Evolutionary conservation across 1,140 invertebrate species (phyloP).

Genomic region (Colletes gigas): DNA sequence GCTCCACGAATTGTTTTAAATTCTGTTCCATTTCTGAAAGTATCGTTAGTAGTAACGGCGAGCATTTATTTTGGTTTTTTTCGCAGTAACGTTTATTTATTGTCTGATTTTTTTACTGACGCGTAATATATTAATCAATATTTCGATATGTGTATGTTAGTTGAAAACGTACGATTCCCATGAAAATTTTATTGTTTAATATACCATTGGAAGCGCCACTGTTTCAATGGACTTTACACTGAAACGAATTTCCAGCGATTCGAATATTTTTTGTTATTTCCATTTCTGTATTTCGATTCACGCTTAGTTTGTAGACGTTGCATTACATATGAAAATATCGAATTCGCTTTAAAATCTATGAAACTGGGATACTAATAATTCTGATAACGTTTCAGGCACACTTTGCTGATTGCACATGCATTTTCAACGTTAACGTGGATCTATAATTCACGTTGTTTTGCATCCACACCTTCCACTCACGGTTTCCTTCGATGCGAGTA

Average conservation of each 20-base stretch:
- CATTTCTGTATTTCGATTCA: not conserved
- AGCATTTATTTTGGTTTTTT: too few species aligned
- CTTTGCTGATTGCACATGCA: too few species aligned
- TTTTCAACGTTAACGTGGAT: not conserved
- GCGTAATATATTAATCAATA: too few species aligned
- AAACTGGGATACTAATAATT: not conserved
- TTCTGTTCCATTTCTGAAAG: too few species aligned
- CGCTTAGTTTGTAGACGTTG: conserved; percentile 4
- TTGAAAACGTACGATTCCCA: too few species aligned
- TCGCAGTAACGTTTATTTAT: too few species aligned
- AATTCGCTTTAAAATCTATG: not conserved
- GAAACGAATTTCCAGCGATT: not conserved
- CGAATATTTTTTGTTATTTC: not conserved
- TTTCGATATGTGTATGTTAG: too few species aligned
- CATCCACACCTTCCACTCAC: conserved; percentile 3
- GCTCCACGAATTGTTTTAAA: not conserved
- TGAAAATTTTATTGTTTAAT: not conserved
- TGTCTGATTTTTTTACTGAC: too few species aligned
- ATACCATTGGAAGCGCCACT: not conserved
- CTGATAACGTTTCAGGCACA: too few species aligned
- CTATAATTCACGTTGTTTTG: conserved; percentile 18
- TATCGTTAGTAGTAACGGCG: too few species aligned
- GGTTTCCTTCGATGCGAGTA: not conserved
- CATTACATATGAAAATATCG: too few species aligned
- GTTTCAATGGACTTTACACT: not conserved